A percentile compares a stretch with the other conserved stretches of the same genome.
Conservation (phyloP, 2,888 invertebrate genomes). For the Miltochrista miniata region DNA sequence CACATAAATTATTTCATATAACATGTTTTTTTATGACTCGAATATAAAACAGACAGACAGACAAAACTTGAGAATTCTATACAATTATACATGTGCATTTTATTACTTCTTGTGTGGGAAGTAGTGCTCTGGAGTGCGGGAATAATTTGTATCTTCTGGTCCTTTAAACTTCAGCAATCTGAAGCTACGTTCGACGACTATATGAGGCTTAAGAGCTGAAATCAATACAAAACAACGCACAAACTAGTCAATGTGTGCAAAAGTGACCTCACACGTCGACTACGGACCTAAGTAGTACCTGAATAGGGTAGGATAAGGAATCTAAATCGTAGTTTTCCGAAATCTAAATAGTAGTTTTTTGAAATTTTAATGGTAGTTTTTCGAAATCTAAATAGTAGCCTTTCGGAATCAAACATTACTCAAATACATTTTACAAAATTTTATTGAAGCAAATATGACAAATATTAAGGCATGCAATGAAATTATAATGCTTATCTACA, state of each 20-base stretch:
- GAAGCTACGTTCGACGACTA: neutral
- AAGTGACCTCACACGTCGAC: constrained; percentile 49
- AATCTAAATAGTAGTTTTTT: too few relatives aligned
- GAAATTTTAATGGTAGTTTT: too few relatives aligned
- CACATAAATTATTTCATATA: too few relatives aligned
- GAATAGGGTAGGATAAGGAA: too few relatives aligned
- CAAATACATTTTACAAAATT: constrained; percentile 55
- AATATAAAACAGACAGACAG: too few relatives aligned
- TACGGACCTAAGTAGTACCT: constrained; percentile 21
- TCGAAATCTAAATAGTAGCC: too few relatives aligned
- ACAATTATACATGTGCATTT: neutral
- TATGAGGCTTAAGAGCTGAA: constrained; percentile 50
- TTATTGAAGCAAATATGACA: constrained; percentile 80
- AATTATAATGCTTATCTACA: constrained; percentile 65
- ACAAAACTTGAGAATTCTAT: neutral
- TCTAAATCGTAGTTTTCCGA: too few relatives aligned
- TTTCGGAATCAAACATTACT: constrained; percentile 50
- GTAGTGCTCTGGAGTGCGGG: neutral
- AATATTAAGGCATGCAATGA: constrained; percentile 71
- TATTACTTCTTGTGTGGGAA: too few relatives aligned
- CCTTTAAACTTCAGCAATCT: neutral
- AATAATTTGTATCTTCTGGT: neutral
- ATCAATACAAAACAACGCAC: constrained; percentile 61
- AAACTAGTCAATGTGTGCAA: constrained; percentile 77
- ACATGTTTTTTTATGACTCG: too few relatives aligned